These are phyloP conservation scores for Cyprinodon brontotheroides DNA, from an alignment of 2,113 vertebrate genomes.

Conservation along the genomic window DNA sequence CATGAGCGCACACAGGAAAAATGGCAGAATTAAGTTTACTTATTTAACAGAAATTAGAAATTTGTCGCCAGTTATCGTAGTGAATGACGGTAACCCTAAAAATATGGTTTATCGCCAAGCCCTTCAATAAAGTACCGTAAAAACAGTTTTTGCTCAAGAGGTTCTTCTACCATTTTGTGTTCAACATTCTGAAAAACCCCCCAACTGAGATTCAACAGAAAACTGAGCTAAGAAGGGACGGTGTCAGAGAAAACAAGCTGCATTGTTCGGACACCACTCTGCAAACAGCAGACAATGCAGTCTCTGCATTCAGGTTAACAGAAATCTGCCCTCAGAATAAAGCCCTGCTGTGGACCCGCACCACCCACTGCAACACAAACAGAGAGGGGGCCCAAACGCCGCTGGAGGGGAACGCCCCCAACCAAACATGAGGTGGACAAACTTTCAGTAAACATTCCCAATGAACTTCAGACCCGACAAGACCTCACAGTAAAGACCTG, in stretches of 20 bases:
- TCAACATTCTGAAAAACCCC: not conserved
- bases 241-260: not conserved
- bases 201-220: not conserved
- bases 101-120: no score
- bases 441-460: not conserved
- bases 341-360: not conserved
- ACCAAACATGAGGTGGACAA: no score
- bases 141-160: not conserved
- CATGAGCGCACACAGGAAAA: no score
- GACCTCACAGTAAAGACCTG: not conserved
- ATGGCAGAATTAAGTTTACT: no score
- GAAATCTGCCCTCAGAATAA: not conserved
- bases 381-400: not conserved
- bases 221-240: not conserved
- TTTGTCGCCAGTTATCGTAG: no score
- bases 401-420: not conserved
- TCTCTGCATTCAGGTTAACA: not conserved
- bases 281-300: not conserved
- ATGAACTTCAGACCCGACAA: not conserved
- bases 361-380: not conserved
- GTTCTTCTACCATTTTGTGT: not conserved
- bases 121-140: no score
- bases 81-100: no score
- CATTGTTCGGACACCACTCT: not conserved
- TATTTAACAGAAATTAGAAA: no score